Conservation (phyloP, 2,888 invertebrate genomes). For the Nemotelus pantherinus region DNA sequence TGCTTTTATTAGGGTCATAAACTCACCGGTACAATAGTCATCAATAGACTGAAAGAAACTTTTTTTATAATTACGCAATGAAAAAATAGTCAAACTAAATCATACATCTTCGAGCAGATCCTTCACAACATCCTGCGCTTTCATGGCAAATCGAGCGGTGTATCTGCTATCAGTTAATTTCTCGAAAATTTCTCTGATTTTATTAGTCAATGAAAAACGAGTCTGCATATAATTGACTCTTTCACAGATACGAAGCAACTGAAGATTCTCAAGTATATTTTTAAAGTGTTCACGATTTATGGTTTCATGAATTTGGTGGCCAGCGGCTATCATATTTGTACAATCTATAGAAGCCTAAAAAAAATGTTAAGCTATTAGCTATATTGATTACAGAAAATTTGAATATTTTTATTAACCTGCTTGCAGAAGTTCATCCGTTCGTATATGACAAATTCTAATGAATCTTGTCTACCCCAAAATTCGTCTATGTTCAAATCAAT, state of each 20-base stretch:
- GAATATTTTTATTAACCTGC: background rate
- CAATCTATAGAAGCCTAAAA: background rate
- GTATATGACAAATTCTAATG: background rate
- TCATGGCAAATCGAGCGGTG: background rate
- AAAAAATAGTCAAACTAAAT: background rate
- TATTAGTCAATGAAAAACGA: background rate
- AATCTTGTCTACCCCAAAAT: background rate
- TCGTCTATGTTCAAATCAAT: background rate
- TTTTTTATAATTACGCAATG: background rate
- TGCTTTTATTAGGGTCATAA: conserved; percentile 1
- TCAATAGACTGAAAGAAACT: background rate
- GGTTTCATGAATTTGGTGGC: background rate
- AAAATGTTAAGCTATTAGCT: background rate
- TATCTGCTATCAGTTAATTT: conserved; percentile 2
- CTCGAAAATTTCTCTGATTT: background rate
- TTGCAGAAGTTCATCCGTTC: background rate
- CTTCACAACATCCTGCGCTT: background rate
- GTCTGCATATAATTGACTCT: background rate
- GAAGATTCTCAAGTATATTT: background rate
- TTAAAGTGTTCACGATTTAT: conserved; percentile 13
- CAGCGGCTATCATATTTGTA: background rate
- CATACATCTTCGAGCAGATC: background rate
- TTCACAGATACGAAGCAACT: background rate
- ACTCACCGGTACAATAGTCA: background rate
- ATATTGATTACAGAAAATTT: background rate